phyloP scores from a whole-genome alignment of 2,113 vertebrate genomes.

The Miniopterus natalensis region DNA sequence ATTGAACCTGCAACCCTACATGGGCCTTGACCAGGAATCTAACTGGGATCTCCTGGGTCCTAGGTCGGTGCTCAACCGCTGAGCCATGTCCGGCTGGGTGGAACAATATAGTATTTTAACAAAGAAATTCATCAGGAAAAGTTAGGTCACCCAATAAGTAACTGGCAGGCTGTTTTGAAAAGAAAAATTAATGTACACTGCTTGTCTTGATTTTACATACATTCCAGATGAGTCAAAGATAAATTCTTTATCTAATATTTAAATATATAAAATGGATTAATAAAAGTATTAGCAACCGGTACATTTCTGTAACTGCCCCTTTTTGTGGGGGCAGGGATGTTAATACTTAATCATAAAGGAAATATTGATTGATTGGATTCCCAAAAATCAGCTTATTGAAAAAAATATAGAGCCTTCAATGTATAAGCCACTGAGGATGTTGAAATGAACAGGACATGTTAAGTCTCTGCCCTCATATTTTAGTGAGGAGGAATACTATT shows the following conservation, averaged over 20 bases:
- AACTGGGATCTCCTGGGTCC: no score
- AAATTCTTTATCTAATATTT: neutral
- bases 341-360: neutral
- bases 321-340: neutral
- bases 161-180: neutral
- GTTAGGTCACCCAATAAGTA: neutral
- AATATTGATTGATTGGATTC: neutral
- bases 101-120: neutral
- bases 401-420: neutral
- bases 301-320: neutral
- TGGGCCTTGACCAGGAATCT: no score
- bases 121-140: neutral
- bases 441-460: neutral
- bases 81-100: neutral
- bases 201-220: neutral
- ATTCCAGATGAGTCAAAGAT: neutral
- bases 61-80: no score
- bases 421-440: neutral
- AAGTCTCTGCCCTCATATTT: neutral
- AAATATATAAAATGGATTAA: conserved; percentile 2
- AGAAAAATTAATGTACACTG: neutral
- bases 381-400: neutral
- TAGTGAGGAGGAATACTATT: neutral
- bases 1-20: no score
- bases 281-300: neutral